A percentile compares a stretch with the other conserved stretches of the same genome.
These are phyloP conservation scores for Leucoma salicis DNA, from an alignment of 2,888 invertebrate species.

Conservation along the genomic window DNA sequence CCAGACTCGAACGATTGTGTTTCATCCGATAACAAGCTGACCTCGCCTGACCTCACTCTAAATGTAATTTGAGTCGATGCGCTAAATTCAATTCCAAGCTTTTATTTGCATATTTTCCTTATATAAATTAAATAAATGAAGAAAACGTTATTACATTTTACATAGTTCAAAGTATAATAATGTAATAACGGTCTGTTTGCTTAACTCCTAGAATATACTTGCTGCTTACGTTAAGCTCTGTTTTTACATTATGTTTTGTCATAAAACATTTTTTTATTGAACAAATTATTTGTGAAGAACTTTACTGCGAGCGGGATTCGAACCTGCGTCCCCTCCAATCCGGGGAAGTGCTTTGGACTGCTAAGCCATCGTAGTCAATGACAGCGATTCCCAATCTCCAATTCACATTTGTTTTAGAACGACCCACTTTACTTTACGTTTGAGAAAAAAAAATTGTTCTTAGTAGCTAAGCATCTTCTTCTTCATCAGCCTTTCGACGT, in stretches of 20 bases:
- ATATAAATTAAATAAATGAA: slow-evolving; percentile 18
- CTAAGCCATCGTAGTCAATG: too few relatives aligned
- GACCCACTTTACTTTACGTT: too few relatives aligned
- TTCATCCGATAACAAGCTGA: slow-evolving; percentile 54
- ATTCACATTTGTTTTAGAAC: too few relatives aligned
- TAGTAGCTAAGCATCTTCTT: too few relatives aligned
- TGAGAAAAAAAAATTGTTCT: too few relatives aligned
- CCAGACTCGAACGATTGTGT: slow-evolving; percentile 46
- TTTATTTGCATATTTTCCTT: slow-evolving; percentile 39
- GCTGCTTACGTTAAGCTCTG: background rate
- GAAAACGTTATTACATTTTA: slow-evolving; percentile 16
- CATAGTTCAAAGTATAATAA: slow-evolving; percentile 6
- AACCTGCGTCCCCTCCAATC: too few relatives aligned
- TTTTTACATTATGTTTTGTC: background rate
- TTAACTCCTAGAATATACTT: background rate
- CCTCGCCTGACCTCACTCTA: slow-evolving; percentile 40
- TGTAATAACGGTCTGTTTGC: background rate
- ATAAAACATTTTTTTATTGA: background rate
- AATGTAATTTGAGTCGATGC: slow-evolving; percentile 46
- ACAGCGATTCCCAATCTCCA: too few relatives aligned
- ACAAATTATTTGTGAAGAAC: too few relatives aligned
- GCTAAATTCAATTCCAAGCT: slow-evolving; percentile 44
- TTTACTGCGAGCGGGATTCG: too few relatives aligned
- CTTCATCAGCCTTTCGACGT: too few relatives aligned
- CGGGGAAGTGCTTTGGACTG: too few relatives aligned